A percentile compares a stretch with the other conserved stretches of the same genome.
These are phyloP conservation scores for Formica selysi DNA, from an alignment of 1,140 invertebrate genomes.

Conservation along the genomic window DNA sequence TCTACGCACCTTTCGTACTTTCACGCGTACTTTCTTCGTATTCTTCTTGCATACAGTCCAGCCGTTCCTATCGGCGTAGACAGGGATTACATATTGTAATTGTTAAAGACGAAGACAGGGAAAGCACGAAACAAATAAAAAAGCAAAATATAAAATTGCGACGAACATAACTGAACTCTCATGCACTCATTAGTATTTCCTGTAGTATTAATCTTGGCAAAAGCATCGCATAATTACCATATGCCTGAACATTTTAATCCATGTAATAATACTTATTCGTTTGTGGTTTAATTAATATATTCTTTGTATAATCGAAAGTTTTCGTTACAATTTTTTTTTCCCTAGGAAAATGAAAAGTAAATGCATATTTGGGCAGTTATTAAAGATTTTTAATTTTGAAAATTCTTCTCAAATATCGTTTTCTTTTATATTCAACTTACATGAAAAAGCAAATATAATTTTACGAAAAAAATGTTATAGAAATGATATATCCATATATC, in stretches of 20 bases:
- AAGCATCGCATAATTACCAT: background rate
- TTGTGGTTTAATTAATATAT: background rate
- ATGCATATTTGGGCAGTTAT: background rate
- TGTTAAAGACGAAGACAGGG: slow-evolving; percentile 49
- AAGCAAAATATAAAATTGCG: slow-evolving; percentile 66
- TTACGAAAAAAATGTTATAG: background rate
- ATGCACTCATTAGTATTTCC: slow-evolving; percentile 55
- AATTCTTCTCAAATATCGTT: background rate
- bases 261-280: background rate
- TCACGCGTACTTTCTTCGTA: slow-evolving; percentile 8
- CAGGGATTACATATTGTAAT: slow-evolving; percentile 24
- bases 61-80: slow-evolving; percentile 17
- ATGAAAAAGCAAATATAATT: slow-evolving; percentile 4
- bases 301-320: background rate
- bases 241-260: background rate
- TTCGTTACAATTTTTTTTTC: background rate
- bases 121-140: slow-evolving; percentile 69
- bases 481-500: background rate
- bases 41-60: slow-evolving; percentile 22
- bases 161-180: slow-evolving; percentile 48
- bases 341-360: background rate
- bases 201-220: slow-evolving; percentile 17
- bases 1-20: slow-evolving; percentile 22
- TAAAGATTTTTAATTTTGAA: background rate
- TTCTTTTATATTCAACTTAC: background rate